Percentiles rank a stretch among this genome's conserved stretches.
Evolutionary conservation across 2,888 invertebrate genomes (phyloP).

Genomic region (Dorcus parallelipipedus): DNA sequence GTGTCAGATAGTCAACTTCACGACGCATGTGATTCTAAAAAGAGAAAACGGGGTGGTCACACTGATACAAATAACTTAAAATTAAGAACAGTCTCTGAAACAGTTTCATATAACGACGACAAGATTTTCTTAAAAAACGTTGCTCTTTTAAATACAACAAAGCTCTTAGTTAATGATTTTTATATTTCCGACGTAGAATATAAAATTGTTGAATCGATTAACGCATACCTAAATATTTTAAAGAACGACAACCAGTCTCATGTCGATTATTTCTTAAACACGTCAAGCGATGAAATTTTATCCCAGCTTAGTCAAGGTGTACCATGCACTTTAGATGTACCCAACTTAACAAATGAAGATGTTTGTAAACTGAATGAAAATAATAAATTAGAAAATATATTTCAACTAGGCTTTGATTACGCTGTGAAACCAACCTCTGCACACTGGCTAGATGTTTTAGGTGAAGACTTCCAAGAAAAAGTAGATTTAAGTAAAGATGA

Average conservation of each 20-base stretch:
- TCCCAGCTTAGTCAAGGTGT: too few relatives aligned
- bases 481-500: slow-evolving; percentile 5
- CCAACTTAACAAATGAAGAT: background rate
- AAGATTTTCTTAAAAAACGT: slow-evolving; percentile 33
- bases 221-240: slow-evolving; percentile 23
- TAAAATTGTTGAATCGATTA: slow-evolving; percentile 23
- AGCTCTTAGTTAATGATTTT: slow-evolving; percentile 24
- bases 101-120: slow-evolving; percentile 1
- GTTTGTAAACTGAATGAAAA: background rate
- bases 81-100: too few relatives aligned
- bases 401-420: slow-evolving; percentile 35
- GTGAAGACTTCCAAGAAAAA: slow-evolving; percentile 16
- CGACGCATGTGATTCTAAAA: background rate
- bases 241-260: too few relatives aligned
- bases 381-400: slow-evolving; percentile 34
- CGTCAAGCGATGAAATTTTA: too few relatives aligned
- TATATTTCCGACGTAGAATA: slow-evolving; percentile 11
- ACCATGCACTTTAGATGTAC: too few relatives aligned
- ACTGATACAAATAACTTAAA: background rate
- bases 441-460: slow-evolving; percentile 31
- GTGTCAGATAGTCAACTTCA: too few relatives aligned
- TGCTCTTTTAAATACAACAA: slow-evolving; percentile 37
- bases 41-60: slow-evolving; percentile 5
- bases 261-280: too few relatives aligned
- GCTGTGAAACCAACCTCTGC: slow-evolving; percentile 25